Conservation (phyloP, 2,797 vertebrate species). For the Pantherophis vulpinus region DNA sequence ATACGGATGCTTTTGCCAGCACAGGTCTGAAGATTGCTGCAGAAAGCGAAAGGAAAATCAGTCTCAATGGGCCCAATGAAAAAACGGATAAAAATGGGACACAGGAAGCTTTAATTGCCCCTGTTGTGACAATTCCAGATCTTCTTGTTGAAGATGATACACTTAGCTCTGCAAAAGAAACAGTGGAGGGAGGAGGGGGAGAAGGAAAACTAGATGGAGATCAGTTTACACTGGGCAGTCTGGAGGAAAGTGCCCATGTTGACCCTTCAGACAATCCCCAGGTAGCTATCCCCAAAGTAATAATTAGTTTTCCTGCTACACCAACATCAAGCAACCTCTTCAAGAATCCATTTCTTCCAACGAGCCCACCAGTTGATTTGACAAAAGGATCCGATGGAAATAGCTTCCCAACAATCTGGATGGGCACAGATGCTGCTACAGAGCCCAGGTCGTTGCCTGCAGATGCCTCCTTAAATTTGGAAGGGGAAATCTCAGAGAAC, state of each 20-base stretch:
- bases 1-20: conserved; percentile 9
- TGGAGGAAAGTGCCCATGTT: background rate
- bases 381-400: background rate
- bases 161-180: background rate
- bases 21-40: background rate
- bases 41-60: background rate
- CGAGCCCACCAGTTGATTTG: background rate
- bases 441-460: accelerated
- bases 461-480: background rate
- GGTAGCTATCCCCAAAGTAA: conserved; percentile 24
- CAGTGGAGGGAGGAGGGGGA: background rate
- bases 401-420: conserved; percentile 7
- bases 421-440: background rate
- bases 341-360: background rate
- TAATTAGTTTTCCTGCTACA: background rate
- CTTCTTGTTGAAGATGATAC: conserved; percentile 29
- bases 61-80: conserved; percentile 30
- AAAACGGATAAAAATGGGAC: conserved; percentile 30
- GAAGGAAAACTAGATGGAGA: background rate
- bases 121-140: conserved; percentile 30
- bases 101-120: conserved; percentile 48
- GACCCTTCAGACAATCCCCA: conserved; percentile 24
- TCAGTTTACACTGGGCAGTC: background rate
- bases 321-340: background rate
- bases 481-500: background rate